phyloP scores from a whole-genome alignment of 2,888 invertebrate genomes.

The Drosophila anomalata region DNA sequence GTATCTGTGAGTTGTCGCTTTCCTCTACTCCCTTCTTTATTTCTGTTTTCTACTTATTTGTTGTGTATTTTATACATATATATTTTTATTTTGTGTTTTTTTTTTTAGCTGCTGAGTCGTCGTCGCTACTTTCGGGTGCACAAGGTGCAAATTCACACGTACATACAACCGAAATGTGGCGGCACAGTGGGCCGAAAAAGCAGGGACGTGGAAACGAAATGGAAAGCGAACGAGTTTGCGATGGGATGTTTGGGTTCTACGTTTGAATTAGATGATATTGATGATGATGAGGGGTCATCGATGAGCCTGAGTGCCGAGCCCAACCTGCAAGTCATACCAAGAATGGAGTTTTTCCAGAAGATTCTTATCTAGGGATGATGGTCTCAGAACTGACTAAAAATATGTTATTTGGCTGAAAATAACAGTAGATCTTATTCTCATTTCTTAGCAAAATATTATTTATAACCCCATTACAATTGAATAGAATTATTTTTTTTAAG shows the following conservation, averaged over 20 bases:
- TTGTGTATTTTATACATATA: conserved; percentile 38
- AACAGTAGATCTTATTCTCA: too few species aligned
- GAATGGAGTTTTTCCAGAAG: not conserved
- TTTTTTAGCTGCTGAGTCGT: conserved; percentile 32
- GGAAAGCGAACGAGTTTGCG: conserved; percentile 6
- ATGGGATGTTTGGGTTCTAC: not conserved
- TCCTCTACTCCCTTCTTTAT: conserved; percentile 70
- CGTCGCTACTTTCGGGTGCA: conserved; percentile 62
- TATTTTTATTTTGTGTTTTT: conserved; percentile 10
- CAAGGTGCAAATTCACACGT: conserved; percentile 80
- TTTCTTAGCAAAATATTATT: too few species aligned
- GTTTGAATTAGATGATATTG: not conserved
- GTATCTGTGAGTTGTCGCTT: conserved; percentile 48
- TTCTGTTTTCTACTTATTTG: conserved; percentile 60
- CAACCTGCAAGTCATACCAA: not conserved
- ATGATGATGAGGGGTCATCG: not conserved
- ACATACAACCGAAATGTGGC: conserved; percentile 75
- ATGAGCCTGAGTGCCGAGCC: too few species aligned
- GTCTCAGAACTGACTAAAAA: too few species aligned
- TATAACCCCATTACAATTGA: too few species aligned
- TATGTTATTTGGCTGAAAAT: too few species aligned
- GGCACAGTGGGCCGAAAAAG: conserved; percentile 65
- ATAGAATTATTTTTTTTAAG: too few species aligned
- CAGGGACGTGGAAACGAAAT: not conserved
- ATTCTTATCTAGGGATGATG: not conserved